phyloP scores from a whole-genome alignment of 2,113 vertebrate species.

The rabbit (Oryctolagus cuniculus) region mOryCun1.1 NC_091443.1:26831501-26832000 shows the following conservation, averaged over 20 bases:
- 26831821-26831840: slow-evolving; percentile 19
- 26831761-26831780: slow-evolving; percentile 31
- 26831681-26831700: slow-evolving; percentile 41
- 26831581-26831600: slow-evolving; percentile 50
- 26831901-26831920: background rate
- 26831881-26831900: slow-evolving; percentile 50
- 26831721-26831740: slow-evolving; percentile 1
- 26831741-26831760: background rate
- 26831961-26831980: slow-evolving; percentile 23
- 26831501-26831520: background rate
- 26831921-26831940: background rate
- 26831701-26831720: background rate
- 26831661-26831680: background rate
- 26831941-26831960: background rate
- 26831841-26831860: slow-evolving; percentile 33
- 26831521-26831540: background rate
- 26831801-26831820: slow-evolving; percentile 1
- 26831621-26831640: background rate
- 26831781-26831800: background rate
- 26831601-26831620: background rate
- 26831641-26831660: background rate
- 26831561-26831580: slow-evolving; percentile 48
- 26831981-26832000: slow-evolving; percentile 8
- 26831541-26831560: slow-evolving; percentile 22
- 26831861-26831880: background rate